Evolutionary conservation across 2,797 vertebrate species (phyloP).

Genomic region (Pyrocephalus nanus): DNA sequence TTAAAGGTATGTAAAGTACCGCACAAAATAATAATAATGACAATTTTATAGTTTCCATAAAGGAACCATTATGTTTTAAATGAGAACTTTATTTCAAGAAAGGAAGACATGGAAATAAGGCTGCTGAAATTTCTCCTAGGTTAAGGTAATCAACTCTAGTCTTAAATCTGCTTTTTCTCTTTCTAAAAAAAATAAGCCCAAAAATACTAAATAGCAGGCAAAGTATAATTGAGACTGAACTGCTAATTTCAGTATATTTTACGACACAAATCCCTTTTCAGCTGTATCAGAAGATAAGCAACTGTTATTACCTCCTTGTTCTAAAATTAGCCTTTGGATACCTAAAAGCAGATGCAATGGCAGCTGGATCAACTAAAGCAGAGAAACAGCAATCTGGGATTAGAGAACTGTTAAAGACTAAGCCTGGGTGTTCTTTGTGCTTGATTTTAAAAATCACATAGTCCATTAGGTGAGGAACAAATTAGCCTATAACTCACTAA

Average conservation of each 20-base stretch:
- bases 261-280: not conserved
- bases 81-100: not conserved
- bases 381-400: not conserved
- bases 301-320: not conserved
- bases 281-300: not conserved
- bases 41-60: not conserved
- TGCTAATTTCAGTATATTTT: not conserved
- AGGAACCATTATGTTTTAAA: not conserved
- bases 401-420: not conserved
- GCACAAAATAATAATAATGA: not conserved
- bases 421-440: no score
- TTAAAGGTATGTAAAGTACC: not conserved
- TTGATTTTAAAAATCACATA: not conserved
- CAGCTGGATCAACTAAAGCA: not conserved
- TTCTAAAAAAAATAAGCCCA: not conserved
- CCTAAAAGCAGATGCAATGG: not conserved
- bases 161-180: not conserved
- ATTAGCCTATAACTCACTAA: not conserved
- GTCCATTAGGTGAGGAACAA: not conserved
- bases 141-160: not conserved
- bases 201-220: not conserved
- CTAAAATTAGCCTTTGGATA: not conserved
- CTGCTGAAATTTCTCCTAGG: not conserved
- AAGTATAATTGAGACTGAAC: not conserved
- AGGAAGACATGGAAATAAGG: not conserved